Evolutionary conservation across 1,140 invertebrate species (phyloP).

Genomic region (Aphelinus atriplicis): DNA sequence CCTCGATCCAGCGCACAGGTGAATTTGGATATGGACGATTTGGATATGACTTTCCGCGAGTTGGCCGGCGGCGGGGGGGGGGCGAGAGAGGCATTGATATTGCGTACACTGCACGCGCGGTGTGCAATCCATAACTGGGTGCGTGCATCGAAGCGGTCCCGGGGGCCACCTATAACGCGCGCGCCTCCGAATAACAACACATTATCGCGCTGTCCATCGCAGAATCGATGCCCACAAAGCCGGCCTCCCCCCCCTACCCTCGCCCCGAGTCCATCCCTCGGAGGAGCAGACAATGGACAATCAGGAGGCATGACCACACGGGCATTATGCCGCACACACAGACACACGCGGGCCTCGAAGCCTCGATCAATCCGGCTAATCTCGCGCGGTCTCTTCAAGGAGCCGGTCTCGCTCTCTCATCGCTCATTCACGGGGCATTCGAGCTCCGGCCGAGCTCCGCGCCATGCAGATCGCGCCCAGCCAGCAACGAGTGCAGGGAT

Average conservation of each 20-base stretch:
- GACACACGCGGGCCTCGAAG: background rate
- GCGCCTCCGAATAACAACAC: constrained; percentile 8
- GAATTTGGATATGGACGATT: too few species aligned
- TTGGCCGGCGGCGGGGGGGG: too few species aligned
- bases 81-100: too few species aligned
- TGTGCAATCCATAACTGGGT: background rate
- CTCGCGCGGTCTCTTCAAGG: constrained; percentile 40
- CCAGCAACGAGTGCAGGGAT: background rate
- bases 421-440: constrained; percentile 68
- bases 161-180: background rate
- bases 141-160: background rate
- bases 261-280: background rate
- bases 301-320: constrained; percentile 5
- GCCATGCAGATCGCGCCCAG: too few species aligned
- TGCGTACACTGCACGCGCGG: background rate
- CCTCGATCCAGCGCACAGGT: too few species aligned
- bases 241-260: background rate
- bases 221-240: constrained; percentile 13
- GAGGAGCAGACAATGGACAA: background rate
- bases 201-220: constrained; percentile 31
- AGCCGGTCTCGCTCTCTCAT: constrained; percentile 49
- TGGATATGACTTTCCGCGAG: too few species aligned
- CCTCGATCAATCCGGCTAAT: constrained; percentile 13
- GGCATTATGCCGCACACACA: background rate
- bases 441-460: too few species aligned